phyloP scores from a whole-genome alignment of 2,797 vertebrate species.

The Coregonus suidteri region DNA sequence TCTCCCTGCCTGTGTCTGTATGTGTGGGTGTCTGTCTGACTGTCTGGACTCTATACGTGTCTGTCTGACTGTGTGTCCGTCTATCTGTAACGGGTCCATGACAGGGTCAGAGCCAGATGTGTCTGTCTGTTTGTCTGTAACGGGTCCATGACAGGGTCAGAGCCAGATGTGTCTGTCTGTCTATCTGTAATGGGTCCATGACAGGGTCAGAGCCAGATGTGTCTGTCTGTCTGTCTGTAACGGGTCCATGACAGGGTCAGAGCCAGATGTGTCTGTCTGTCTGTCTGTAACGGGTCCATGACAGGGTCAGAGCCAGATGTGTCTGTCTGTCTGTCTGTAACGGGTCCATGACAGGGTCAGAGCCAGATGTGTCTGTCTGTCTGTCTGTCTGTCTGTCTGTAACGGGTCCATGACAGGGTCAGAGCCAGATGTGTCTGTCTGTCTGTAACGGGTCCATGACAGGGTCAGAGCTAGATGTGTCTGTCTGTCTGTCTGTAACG shows the following conservation, averaged over 20 bases:
- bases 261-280: not conserved
- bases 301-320: constrained; percentile 24
- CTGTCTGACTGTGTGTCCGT: constrained; percentile 14
- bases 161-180: not conserved
- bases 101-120: constrained; percentile 24
- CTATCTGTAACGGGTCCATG: constrained; percentile 15
- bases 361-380: not conserved
- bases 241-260: constrained; percentile 34
- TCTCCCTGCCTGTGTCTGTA: not conserved
- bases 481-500: too few relatives aligned
- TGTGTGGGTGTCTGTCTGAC: not conserved
- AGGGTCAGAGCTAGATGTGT: too few relatives aligned
- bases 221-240: too few relatives aligned
- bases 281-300: constrained; percentile 14
- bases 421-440: too few relatives aligned
- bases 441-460: too few relatives aligned
- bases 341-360: constrained; percentile 34
- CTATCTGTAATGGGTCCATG: constrained; percentile 9
- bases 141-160: constrained; percentile 34
- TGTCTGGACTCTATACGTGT: not conserved
- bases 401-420: too few relatives aligned
- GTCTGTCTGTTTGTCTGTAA: too few relatives aligned
- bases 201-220: constrained; percentile 24
- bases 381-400: too few relatives aligned
- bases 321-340: too few relatives aligned